phyloP scores from a whole-genome alignment of 2,888 invertebrate genomes.

The Pilophorus perplexus region DNA sequence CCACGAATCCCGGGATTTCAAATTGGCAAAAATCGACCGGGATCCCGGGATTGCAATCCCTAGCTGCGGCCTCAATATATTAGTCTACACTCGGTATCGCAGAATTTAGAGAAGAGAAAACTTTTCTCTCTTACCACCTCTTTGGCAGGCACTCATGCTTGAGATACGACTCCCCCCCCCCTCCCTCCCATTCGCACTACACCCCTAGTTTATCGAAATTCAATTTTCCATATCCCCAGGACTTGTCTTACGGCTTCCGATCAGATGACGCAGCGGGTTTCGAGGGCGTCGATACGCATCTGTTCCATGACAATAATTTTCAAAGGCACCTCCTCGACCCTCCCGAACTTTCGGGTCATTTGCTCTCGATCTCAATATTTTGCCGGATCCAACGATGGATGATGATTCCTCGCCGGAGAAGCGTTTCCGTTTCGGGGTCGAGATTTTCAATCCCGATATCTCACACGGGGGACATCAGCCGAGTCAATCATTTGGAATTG shows the following conservation, averaged over 20 bases:
- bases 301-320: conserved; percentile 3
- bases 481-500: too few relatives aligned
- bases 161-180: too few relatives aligned
- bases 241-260: conserved; percentile 18
- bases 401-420: too few relatives aligned
- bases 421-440: neutral
- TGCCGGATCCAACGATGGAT: neutral
- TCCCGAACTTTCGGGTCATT: conserved; percentile 2
- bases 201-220: conserved; percentile 11
- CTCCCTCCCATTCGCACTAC: neutral
- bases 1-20: too few relatives aligned
- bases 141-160: neutral
- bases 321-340: conserved; percentile 1
- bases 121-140: neutral
- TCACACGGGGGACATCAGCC: too few relatives aligned
- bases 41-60: too few relatives aligned
- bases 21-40: too few relatives aligned
- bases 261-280: neutral
- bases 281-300: conserved; percentile 3
- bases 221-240: conserved; percentile 12
- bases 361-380: conserved; percentile 18
- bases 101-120: neutral
- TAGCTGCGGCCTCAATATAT: too few relatives aligned
- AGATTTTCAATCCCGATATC: too few relatives aligned
- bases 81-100: neutral